Base-by-base conservation (phyloP, 2,113 vertebrate species). In the Paralichthys olivaceus region DNA sequence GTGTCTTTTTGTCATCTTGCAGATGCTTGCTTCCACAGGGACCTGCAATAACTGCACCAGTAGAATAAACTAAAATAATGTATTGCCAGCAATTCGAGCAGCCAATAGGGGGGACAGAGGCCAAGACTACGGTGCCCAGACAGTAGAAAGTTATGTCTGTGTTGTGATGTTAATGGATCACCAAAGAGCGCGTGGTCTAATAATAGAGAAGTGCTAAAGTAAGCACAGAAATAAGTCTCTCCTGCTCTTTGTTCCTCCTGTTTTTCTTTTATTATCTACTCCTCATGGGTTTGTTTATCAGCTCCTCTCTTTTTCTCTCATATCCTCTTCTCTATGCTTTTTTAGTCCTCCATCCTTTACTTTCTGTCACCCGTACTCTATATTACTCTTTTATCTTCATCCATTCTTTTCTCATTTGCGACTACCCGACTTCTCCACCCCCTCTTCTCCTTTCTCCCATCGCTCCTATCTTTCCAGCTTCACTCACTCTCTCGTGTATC, bases 1-100 rank as follows among this genome's bases (percentile, higher is more conserved):
- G 20, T 54, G 32, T 22, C 61, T 75, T 69, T 80, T 65, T 81
- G 85, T 81, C 62, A 63, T 80, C 79, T 76, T 86, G 72, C 63
- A 81, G 74, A 74, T 75, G 65, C 51, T 57, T 43, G 69, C 59
- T 63, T 84, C 60, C 69, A 77, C 65, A 9, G 58, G 55, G 71
- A 77, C 26, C 23, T 64, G 51, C 56, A 83, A 22, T 67, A 66
- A 81, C 57, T 83, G 37, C 64, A 43, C 26, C 66, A 43, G 23
- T 43, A 25, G 53, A 75, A 68, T 23, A 45, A 47, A 74, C 28
- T 62, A 49, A 65, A 58, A 69, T 70, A 74, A 81, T 53, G 45
- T 72, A 61, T 64, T 72, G 9, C 56, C 60, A 75, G 55, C 56
- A 51, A 34, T 45, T 43, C 12, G 40, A 64, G 47, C 32, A 55